Evolutionary conservation across 2,888 invertebrate genomes (phyloP).

Genomic region (Laspeyria flexula): DNA sequence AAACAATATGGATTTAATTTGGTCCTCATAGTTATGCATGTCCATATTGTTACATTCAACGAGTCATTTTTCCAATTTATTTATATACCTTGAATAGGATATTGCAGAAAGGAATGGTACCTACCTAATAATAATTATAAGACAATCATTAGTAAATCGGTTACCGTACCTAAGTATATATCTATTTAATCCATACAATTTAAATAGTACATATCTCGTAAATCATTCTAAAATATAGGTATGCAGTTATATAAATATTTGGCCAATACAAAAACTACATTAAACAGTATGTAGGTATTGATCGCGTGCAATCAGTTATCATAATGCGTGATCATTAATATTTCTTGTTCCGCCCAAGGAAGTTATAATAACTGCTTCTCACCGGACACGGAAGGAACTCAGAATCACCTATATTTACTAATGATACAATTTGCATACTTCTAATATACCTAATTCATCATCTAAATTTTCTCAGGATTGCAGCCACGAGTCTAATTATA

Average conservation of each 20-base stretch:
- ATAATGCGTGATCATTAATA: constrained; percentile 31
- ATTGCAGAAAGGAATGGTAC: no score
- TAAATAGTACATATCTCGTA: neutral
- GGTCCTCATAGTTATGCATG: no score
- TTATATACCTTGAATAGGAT: no score
- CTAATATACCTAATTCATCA: neutral
- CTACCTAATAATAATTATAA: no score
- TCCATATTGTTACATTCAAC: no score
- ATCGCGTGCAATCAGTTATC: constrained; percentile 30
- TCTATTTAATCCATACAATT: no score
- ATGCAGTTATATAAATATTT: neutral
- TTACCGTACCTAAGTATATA: neutral
- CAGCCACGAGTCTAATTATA: constrained; percentile 42
- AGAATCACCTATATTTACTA: constrained; percentile 16
- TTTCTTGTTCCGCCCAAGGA: constrained; percentile 31
- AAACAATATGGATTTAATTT: no score
- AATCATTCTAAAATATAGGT: neutral
- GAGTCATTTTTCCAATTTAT: no score
- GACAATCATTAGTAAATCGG: no score
- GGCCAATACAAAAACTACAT: constrained; percentile 4
- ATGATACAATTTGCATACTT: neutral
- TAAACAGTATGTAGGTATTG: constrained; percentile 21
- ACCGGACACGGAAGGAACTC: constrained; percentile 40
- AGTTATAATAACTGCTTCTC: constrained; percentile 24
- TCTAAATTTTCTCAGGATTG: constrained; percentile 21